phyloP scores from a whole-genome alignment of 37 sponge, comb jelly and placozoan genomes.

The Amphimedon queenslandica region DNA sequence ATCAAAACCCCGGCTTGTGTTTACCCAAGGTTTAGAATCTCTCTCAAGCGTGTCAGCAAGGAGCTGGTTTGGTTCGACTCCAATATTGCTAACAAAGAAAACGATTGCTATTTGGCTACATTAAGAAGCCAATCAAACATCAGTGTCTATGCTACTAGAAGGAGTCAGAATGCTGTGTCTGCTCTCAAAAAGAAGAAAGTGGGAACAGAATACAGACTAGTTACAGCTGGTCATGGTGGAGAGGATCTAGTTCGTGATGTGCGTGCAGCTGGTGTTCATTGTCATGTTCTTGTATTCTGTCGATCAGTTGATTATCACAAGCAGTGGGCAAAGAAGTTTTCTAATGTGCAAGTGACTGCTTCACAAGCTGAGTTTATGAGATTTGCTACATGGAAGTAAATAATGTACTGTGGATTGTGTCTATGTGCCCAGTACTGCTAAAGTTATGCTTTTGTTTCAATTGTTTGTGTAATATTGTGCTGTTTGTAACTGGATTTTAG shows the following conservation, averaged over 20 bases:
- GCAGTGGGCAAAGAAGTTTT: conserved; percentile 6
- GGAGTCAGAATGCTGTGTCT: neutral
- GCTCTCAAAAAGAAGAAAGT: neutral
- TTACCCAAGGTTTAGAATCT: neutral
- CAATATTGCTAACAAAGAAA: conserved; percentile 7
- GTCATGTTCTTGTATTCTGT: conserved; percentile 12
- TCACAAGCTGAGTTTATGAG: neutral
- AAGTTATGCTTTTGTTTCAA: too few relatives aligned
- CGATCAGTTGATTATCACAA: conserved; percentile 4
- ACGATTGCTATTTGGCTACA: neutral
- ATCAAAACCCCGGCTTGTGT: neutral
- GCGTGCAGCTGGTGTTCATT: conserved; percentile 1
- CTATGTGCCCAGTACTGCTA: too few relatives aligned
- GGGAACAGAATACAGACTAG: conserved; percentile 5
- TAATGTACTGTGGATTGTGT: neutral
- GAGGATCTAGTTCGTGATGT: conserved; percentile 4
- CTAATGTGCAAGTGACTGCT: conserved; percentile 2
- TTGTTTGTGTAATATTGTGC: too few relatives aligned
- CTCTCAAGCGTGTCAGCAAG: neutral
- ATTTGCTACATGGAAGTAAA: conserved; percentile 16
- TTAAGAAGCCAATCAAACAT: neutral
- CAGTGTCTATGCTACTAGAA: conserved; percentile 5
- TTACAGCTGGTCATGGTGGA: conserved; percentile 15
- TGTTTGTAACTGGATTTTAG: too few relatives aligned
- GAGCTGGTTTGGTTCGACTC: conserved; percentile 16